Evolutionary conservation across 2,797 vertebrate genomes (phyloP).

Genomic region (Sebastes wilsoni): DNA sequence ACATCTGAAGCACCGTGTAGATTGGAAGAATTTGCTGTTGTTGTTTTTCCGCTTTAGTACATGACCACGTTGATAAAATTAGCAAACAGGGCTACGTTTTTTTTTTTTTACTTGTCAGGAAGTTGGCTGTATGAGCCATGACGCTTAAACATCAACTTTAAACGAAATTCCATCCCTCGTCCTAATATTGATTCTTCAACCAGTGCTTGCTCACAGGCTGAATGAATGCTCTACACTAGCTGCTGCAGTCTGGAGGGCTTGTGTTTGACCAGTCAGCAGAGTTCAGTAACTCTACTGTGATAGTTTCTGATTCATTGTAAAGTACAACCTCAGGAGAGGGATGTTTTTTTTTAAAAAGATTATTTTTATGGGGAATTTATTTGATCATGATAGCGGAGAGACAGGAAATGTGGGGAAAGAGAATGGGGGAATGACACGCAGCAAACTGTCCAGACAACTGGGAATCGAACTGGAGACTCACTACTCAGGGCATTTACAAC

Average conservation of each 20-base stretch:
- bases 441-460: no score
- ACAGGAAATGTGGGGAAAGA: no score
- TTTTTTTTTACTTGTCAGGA: background rate
- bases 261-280: background rate
- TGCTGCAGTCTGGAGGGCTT: background rate
- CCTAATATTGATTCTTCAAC: conserved; percentile 6
- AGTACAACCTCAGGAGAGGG: background rate
- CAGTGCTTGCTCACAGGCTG: background rate
- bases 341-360: no score
- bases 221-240: background rate
- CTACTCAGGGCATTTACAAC: no score
- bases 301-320: background rate
- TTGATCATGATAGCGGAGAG: no score
- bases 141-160: background rate
- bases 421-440: no score
- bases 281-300: background rate
- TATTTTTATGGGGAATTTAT: background rate
- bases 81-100: background rate
- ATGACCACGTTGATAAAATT: background rate
- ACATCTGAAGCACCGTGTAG: background rate
- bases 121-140: background rate
- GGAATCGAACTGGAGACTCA: no score
- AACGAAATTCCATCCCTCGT: conserved; percentile 3
- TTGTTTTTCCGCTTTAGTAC: background rate
- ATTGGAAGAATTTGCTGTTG: background rate